Evolutionary conservation across 35 echinoderm and acorn worm species (phyloP), one percentile per base, ranked within the genome.

Genomic region (Strongylocentrotus purpuratus): DNA sequence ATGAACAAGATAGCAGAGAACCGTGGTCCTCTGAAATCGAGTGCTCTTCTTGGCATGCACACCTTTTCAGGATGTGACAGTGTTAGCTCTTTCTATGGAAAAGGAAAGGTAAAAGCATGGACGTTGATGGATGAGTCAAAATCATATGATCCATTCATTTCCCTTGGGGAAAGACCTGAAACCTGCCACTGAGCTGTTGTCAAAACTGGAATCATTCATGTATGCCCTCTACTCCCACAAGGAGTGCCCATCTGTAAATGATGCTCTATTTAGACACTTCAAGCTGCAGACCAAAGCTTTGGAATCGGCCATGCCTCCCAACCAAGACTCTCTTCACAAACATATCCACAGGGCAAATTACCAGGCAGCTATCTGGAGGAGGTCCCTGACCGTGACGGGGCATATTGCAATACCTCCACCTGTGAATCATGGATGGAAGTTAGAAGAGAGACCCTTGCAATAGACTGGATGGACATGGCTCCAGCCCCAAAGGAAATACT

Each of bases 381-480:
- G 35, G 46, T 91, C 9, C 7, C 89, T 46, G n/a, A 91, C 9
- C 7, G 41, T 46, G n/a, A 91, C 5, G 46, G 89, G 89, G 7
- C 22, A 32, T 47, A 33, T 91, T 22, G 25, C 5, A n/a, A 91
- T 91, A 2, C 89, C 89, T 25, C 22, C 89, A 45, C 18, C 89
- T 32, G 46, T 47, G 1, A 91, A 47, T 35, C 89, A 91, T 91
- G 89, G 89, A 33, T 91, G 89, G 89, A 33, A 91, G 46, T 35
- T 91, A 33, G 88, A 91, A 91, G 88, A 28, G 89, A 17, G 48
- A 50, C 61, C 15, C 96, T 98, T 20, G 91, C 32, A 32, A 96
- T 96, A 33, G 97, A 98, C 92, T 98, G 96, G 97, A 95, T 96
- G 97, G 86, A 91, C 32, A 59, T 85, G n/a, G 59, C 59, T 22